A percentile compares a stretch with the other conserved stretches of the same genome.
phyloP scores from a whole-genome alignment of 2,797 vertebrate genomes.

The Silurus aristotelis region DNA sequence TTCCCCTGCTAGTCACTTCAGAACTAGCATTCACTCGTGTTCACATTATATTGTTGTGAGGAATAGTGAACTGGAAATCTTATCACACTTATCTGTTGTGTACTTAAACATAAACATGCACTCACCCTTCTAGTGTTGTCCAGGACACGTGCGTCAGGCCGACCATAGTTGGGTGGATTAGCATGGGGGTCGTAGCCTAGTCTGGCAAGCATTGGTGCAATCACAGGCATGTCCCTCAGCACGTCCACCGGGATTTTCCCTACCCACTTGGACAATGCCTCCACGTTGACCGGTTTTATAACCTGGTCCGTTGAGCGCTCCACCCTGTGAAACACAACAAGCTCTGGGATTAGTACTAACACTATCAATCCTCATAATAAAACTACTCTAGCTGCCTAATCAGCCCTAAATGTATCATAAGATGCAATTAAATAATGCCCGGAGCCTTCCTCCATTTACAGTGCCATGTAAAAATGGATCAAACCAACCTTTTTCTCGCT shows the following conservation, averaged over 20 bases:
- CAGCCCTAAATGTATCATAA: constrained; percentile 50
- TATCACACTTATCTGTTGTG: background rate
- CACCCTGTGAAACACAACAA: constrained; percentile 76
- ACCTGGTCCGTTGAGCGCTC: constrained; percentile 98
- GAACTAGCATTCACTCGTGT: background rate
- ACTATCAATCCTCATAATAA: constrained; percentile 16
- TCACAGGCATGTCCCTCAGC: constrained; percentile 89
- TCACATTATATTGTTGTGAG: background rate
- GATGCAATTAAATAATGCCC: constrained; percentile 55
- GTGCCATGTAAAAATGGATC: constrained; percentile 34
- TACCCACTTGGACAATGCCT: constrained; percentile 96
- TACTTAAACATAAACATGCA: constrained; percentile 19
- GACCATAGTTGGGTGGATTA: constrained; percentile 94
- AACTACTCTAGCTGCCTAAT: constrained; percentile 33
- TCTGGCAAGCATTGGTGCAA: constrained; percentile 93
- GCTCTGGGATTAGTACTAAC: background rate
- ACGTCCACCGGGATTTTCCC: constrained; percentile 94
- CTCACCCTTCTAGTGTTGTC: constrained; percentile 97
- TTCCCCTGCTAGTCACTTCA: background rate
- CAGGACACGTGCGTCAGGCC: constrained; percentile 89
- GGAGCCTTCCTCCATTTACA: constrained; percentile 24
- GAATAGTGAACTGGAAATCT: background rate
- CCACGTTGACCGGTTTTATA: constrained; percentile 95
- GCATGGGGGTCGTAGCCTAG: constrained; percentile 94
- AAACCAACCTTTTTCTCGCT: constrained; percentile 45